Evolutionary conservation across 2,888 invertebrate species (phyloP), one percentile per base, ranked within the genome.

Genomic region (Protophormia terraenovae): DNA sequence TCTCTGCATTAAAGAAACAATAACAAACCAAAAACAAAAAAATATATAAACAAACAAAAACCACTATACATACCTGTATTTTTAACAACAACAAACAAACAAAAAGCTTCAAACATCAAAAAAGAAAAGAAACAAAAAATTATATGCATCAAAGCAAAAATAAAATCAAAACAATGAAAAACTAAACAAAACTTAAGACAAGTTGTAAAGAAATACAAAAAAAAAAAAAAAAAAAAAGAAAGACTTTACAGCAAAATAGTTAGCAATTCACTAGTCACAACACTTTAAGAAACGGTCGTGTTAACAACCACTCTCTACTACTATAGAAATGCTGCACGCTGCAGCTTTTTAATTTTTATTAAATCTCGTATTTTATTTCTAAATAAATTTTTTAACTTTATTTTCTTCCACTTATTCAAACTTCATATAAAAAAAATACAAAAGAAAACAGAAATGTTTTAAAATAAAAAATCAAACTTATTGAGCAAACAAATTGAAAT

Each of bases 251-350:
- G 60, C 69, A 69, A 69, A 66, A 66, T 69, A 62, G 67, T 73
- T 55, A 85, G 22, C 81, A 45, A 72, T 16, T 67, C 27, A 45
- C 4, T 24, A 64, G 55, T 69, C 84, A 85, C 77, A 85, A 85
- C 78, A 82, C 47, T 69, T 85, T 78, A 47, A 67, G 84, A 69
- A 73, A 73, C 84, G 69, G 77, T 69, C 81, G 84, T 82, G 81
- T 58, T 69, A 73, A 75, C 82, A 84, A 64, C n/a, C n/a, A n/a
- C 71, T 0, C 55, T 55, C 24, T 35, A 14, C n/a, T n/a, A n/a
- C n/a, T n/a, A n/a, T n/a, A 12, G 3, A 58, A 58, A 58, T 64
- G 73, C 78, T 69, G 81, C 64, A 60, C 73, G 85, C 62, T 64
- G 67, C 81, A 64, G 67, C 19, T 19, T 22, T 47, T 4, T 4